phyloP scores from a whole-genome alignment of 2,888 invertebrate genomes.

The Cheilosia scutellata region DNA sequence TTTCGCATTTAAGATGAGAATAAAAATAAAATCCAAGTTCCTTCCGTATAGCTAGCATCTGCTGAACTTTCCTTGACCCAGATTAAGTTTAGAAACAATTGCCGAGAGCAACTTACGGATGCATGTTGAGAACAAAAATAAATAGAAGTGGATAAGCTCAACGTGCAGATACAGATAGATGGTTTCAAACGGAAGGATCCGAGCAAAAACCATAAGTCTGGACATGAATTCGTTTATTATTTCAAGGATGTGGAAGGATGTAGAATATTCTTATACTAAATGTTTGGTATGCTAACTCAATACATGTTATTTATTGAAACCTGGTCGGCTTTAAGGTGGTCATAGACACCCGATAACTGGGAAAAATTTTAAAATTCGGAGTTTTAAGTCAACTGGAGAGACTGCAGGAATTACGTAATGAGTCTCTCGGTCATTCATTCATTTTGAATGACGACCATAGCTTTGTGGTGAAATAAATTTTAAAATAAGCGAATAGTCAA shows the following conservation, averaged over 20 bases:
- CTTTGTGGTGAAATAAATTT: no score
- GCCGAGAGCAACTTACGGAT: conserved; percentile 47
- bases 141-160: neutral
- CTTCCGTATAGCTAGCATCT: conserved; percentile 48
- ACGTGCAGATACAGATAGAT: conserved; percentile 9
- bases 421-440: no score
- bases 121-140: conserved; percentile 14
- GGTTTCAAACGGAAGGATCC: neutral
- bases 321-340: no score
- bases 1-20: conserved; percentile 36
- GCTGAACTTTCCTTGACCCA: conserved; percentile 59
- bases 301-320: neutral
- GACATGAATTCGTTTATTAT: neutral
- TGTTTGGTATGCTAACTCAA: neutral
- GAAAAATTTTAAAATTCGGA: no score
- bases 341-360: no score
- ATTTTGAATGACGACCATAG: no score
- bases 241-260: neutral
- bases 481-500: no score
- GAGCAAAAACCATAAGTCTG: neutral
- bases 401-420: no score
- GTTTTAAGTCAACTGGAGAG: no score
- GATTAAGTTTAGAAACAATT: conserved; percentile 51
- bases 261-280: neutral
- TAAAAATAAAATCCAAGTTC: conserved; percentile 42